Base-by-base conservation (phyloP, 2,888 invertebrate genomes). In the Amphipoea oculea region DNA sequence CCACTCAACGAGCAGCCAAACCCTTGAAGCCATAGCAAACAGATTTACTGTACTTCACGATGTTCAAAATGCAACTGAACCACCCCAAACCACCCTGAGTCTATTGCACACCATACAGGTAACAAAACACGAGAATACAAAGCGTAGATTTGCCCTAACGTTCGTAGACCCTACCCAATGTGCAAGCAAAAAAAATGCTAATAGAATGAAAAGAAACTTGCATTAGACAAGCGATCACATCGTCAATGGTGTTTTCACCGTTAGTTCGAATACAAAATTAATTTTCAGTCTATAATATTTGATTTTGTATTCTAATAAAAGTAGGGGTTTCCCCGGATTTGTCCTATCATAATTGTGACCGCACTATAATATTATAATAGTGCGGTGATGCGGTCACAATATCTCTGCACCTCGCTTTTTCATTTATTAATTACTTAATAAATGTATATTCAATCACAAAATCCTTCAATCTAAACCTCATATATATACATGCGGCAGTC, bases 1-100 rank as follows among this genome's bases (percentile, higher is more conserved):
- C 94, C 94, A 95, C 85, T 95, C 94, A 4, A 95, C 93, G n/a
- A 96, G 90, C 12, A 95, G 83, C 95, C 95, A 96, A 65, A 92
- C 78, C 17, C 89, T 88, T 71, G 89, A 90, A 84, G 91, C 87
- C 95, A 95, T 95, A 82, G 81, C 89, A 76, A 79, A 76, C 83
- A 62, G 54, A 68, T 75, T 83, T 66, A 78, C 76, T 79, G 68
- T 69, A 80, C 63, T 48, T 68, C 65, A 76, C 84, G 79, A 84
- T 80, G 83, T 85, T 76, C 83, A 82, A 89, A 82, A 85, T 80
- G 69, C 75, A 74, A 90, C 87, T 89, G 84, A 74, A 76, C 72
- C 65, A 66, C 70, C 45, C 87, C 89, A 84, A 74, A 76, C 72
- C 65, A 66, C 70, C 45, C 42, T 62, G 74, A 29, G 66, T 74